Evolutionary conservation across 2,113 vertebrate genomes (phyloP), one percentile per base, ranked within the genome.

Genomic region (Holacanthus passer): DNA sequence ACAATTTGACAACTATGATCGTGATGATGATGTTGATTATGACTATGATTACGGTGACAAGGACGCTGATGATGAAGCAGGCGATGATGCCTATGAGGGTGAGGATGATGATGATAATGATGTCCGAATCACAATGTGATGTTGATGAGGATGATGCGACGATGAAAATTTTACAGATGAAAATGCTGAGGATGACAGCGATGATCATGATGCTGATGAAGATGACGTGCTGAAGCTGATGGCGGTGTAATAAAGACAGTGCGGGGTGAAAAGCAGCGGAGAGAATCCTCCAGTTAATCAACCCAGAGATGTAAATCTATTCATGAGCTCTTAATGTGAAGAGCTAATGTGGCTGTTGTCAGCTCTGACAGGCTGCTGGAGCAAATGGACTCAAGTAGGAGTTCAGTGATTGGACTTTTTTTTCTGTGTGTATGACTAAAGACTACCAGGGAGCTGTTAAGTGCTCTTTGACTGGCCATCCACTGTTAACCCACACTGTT

Each of bases 251-350:
- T 73, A 13, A 24, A 35, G 43, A 56, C 55, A 12, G 13, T 1
- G 17, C 11, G 31, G 48, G 19, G 24, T 41, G 56, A 80, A 78
- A 50, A 68, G 32, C 22, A 45, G 39, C 22, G 0, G 41, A 66
- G 58, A 75, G 7, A 82, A 52, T 83, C 31, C 48, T 86, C 50
- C 39, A 60, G 63, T 58, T 85, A 77, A 86, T 81, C 59, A 83
- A 24, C 48, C 39, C 39, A 43, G 32, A 82, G 22, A 88, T 88
- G 68, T 72, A 83, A 90, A 90, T 84, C 72, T 87, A 83, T 90
- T 86, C 78, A 83, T 81, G 66, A 72, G 78, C 60, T 67, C 81
- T 73, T 83, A 79, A 81, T 79, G 77, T 87, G 74, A 89, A 77
- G 86, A 78, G 77, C 39, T 76, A 62, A 82, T 85, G 70, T 48